Conservation (phyloP, 2,113 vertebrate genomes). For the Brachyhypopomus occidentalis region DNA sequence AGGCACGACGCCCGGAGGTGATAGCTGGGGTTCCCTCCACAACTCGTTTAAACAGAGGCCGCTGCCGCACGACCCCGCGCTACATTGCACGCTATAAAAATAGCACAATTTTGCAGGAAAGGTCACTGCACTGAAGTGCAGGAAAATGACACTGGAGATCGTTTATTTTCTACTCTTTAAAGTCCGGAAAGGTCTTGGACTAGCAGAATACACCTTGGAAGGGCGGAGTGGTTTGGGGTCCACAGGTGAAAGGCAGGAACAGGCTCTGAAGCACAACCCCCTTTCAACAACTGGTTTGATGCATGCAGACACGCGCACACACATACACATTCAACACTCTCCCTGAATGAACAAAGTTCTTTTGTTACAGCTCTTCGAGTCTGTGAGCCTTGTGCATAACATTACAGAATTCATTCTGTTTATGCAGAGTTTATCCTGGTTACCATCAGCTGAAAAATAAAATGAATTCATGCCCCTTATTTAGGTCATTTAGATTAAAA, state of each 20-base stretch:
- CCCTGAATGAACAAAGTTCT: no score
- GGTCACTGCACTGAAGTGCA: background rate
- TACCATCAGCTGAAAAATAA: background rate
- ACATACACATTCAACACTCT: background rate
- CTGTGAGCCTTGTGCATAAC: background rate
- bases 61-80: background rate
- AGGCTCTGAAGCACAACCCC: no score
- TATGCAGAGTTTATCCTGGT: background rate
- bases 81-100: background rate
- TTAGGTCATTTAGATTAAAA: no score
- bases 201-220: no score
- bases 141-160: background rate
- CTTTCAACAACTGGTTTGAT: no score
- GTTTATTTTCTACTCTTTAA: background rate
- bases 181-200: background rate
- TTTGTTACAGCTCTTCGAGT: background rate
- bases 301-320: background rate
- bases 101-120: background rate
- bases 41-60: slow-evolving; percentile 41
- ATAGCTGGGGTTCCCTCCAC: slow-evolving; percentile 7
- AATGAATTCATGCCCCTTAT: no score
- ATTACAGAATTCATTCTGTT: background rate
- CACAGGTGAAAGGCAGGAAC: no score
- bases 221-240: no score
- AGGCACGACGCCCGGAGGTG: slow-evolving; percentile 11